phyloP scores from a whole-genome alignment of 2,797 vertebrate genomes.

The Esox masquinongy region DNA sequence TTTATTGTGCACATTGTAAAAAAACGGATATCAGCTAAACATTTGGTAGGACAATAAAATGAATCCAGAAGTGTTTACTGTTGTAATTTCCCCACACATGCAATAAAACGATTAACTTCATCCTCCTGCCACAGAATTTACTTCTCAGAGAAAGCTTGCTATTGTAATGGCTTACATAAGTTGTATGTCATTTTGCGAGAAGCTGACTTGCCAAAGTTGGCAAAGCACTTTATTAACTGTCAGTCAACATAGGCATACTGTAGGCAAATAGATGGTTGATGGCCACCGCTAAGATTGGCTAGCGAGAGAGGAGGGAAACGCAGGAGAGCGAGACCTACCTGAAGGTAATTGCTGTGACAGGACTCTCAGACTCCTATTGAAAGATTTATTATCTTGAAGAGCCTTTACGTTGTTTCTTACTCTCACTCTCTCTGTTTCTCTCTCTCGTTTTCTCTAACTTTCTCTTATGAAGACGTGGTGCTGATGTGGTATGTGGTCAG shows the following conservation, averaged over 20 bases:
- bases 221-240: constrained; percentile 23
- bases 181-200: not conserved
- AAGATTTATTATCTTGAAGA: constrained; percentile 50
- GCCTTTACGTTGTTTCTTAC: constrained; percentile 34
- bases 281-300: not conserved
- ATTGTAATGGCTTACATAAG: constrained; percentile 13
- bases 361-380: constrained; percentile 36
- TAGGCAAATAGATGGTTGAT: not conserved
- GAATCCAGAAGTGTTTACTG: constrained; percentile 18
- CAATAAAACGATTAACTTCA: constrained; percentile 41
- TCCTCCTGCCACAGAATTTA: constrained; percentile 10
- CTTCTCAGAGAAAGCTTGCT: constrained; percentile 29
- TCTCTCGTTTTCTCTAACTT: constrained; percentile 9
- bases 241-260: constrained; percentile 10
- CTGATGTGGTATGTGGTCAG: constrained; percentile 44
- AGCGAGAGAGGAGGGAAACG: not conserved
- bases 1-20: constrained; percentile 30
- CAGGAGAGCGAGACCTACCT: constrained; percentile 34
- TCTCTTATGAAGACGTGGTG: constrained; percentile 52
- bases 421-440: too few species aligned
- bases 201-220: not conserved
- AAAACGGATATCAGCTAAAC: constrained; percentile 4
- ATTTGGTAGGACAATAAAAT: constrained; percentile 37
- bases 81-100: constrained; percentile 13
- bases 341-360: constrained; percentile 33